These are phyloP conservation scores for Diglossa cyanea DNA, from an alignment of 2,797 vertebrate genomes.

Conservation along the genomic window DNA sequence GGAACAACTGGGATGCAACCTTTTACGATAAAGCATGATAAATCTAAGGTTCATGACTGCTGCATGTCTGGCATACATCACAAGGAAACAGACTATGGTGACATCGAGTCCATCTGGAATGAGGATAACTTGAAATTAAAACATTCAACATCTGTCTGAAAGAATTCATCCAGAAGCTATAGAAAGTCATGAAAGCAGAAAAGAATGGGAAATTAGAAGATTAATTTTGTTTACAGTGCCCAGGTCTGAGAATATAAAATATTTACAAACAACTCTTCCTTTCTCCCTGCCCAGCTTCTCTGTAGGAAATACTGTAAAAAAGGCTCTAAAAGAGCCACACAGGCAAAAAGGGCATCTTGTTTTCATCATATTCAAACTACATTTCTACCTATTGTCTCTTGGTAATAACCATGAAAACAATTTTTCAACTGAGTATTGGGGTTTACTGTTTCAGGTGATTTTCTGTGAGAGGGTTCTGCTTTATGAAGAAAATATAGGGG, in stretches of 20 bases:
- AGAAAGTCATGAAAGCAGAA: not conserved
- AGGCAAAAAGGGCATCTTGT: not conserved
- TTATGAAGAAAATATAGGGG: not conserved
- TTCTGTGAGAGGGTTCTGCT: not conserved
- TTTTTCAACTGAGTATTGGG: not conserved
- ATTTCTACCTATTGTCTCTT: not conserved
- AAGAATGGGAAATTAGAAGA: not conserved
- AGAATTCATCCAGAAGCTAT: not conserved
- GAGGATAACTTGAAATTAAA: not conserved
- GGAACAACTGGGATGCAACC: not conserved
- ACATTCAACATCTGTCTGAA: not conserved
- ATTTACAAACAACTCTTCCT: slow-evolving; percentile 3
- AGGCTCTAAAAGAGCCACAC: not conserved
- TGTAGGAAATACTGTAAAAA: not conserved
- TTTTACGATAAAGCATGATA: not conserved
- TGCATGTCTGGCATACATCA: not conserved
- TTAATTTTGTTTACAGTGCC: not conserved
- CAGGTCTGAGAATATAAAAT: not conserved
- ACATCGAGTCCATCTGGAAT: not conserved
- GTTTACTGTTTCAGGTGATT: not conserved
- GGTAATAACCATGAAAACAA: not conserved
- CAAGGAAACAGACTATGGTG: not conserved
- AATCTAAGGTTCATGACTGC: not conserved
- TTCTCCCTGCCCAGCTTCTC: not conserved
- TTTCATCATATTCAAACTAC: not conserved